phyloP scores from a whole-genome alignment of 2,113 vertebrate species.

The Hippolais icterina region DNA sequence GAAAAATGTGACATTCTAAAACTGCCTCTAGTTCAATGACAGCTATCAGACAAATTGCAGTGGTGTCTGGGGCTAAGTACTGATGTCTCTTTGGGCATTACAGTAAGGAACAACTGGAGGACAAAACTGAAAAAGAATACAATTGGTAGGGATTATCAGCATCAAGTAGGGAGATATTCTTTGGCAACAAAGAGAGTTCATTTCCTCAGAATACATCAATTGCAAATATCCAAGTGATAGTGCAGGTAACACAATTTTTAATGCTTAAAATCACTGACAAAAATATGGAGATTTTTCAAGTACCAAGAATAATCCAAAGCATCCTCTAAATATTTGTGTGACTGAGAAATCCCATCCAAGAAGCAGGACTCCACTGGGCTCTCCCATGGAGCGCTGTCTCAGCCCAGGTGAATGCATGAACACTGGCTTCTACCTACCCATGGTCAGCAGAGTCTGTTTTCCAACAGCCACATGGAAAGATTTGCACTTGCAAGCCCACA shows the following conservation, averaged over 20 bases:
- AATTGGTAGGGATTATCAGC: conserved; percentile 28
- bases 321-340: not conserved
- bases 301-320: not conserved
- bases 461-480: not conserved
- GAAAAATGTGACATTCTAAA: not conserved
- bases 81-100: not conserved
- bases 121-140: conserved; percentile 26
- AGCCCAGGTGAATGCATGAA: not conserved
- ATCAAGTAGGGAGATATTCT: not conserved
- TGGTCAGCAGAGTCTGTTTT: not conserved
- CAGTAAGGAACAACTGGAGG: conserved; percentile 13
- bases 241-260: not conserved
- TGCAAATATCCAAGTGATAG: conserved; percentile 5
- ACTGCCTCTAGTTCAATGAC: not conserved
- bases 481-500: not conserved
- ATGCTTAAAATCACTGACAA: conserved; percentile 8
- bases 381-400: not conserved
- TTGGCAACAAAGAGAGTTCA: not conserved
- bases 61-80: not conserved
- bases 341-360: not conserved
- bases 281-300: conserved; percentile 22
- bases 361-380: not conserved
- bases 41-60: not conserved
- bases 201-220: not conserved
- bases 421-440: not conserved